Evolutionary conservation across 2,888 invertebrate genomes (phyloP).

Genomic region (Cepaea hortensis): DNA sequence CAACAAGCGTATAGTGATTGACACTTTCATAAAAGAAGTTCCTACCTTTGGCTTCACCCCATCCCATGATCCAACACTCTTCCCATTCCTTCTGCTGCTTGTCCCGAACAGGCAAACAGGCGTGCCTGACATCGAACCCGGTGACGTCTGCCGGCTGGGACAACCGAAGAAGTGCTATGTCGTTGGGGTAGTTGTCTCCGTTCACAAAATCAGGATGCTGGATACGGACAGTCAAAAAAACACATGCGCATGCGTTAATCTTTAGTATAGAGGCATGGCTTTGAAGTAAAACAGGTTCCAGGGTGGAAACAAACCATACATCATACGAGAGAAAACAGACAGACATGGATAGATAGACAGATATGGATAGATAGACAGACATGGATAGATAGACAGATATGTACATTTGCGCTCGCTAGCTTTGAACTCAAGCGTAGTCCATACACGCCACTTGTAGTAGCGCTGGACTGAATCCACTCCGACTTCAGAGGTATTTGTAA

Average conservation of each 20-base stretch:
- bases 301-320: no score
- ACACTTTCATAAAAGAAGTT: not conserved
- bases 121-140: slow-evolving; percentile 57
- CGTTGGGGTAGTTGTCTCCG: slow-evolving; percentile 61
- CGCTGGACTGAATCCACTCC: no score
- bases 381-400: no score
- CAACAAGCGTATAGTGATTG: no score
- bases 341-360: no score
- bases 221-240: not conserved
- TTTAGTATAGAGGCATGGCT: not conserved
- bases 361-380: no score
- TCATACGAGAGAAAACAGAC: no score
- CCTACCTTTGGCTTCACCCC: slow-evolving; percentile 62
- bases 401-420: no score
- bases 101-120: slow-evolving; percentile 54
- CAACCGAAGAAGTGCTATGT: slow-evolving; percentile 59
- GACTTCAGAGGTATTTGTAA: no score
- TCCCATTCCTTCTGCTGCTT: slow-evolving; percentile 53
- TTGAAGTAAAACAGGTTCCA: not conserved
- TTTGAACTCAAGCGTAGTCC: no score
- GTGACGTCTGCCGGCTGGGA: slow-evolving; percentile 55
- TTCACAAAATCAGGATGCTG: slow-evolving; percentile 61
- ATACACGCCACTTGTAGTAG: no score
- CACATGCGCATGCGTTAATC: not conserved
- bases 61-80: slow-evolving; percentile 62